phyloP scores from a whole-genome alignment of 2,797 vertebrate genomes.

The Alfaro cultratus region DNA sequence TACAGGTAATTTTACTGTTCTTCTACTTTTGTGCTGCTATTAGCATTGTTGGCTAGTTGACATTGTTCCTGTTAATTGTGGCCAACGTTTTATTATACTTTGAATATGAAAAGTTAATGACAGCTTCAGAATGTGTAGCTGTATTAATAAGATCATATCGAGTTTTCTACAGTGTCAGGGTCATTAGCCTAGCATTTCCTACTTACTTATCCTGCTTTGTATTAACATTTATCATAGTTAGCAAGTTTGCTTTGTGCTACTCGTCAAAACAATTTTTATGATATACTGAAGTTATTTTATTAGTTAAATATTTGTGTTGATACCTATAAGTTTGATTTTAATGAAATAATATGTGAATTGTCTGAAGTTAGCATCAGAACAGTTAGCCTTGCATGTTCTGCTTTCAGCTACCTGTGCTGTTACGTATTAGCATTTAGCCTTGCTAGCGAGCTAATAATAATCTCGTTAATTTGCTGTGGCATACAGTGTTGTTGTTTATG shows the following conservation, averaged over 20 bases:
- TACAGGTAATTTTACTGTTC: neutral
- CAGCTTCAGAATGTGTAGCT: neutral
- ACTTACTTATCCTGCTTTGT: neutral
- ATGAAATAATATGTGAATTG: neutral
- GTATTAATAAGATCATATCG: neutral
- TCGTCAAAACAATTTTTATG: neutral
- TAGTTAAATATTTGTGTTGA: neutral
- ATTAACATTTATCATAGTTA: neutral
- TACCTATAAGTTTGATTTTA: neutral
- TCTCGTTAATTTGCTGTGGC: neutral
- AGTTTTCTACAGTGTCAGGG: neutral
- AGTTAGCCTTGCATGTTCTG: neutral
- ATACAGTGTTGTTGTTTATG: neutral
- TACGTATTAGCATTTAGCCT: neutral
- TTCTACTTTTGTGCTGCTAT: neutral
- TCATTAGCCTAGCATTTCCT: neutral
- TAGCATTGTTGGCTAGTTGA: neutral
- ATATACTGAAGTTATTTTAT: neutral
- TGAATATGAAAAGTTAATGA: neutral
- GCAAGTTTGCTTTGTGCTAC: neutral
- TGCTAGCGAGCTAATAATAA: neutral
- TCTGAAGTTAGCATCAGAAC: neutral
- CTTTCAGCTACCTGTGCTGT: neutral
- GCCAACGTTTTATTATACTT: neutral
- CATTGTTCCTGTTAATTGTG: neutral